Base-by-base conservation (phyloP, 2,113 vertebrate genomes). In the Gasterosteus aculeatus region DNA sequence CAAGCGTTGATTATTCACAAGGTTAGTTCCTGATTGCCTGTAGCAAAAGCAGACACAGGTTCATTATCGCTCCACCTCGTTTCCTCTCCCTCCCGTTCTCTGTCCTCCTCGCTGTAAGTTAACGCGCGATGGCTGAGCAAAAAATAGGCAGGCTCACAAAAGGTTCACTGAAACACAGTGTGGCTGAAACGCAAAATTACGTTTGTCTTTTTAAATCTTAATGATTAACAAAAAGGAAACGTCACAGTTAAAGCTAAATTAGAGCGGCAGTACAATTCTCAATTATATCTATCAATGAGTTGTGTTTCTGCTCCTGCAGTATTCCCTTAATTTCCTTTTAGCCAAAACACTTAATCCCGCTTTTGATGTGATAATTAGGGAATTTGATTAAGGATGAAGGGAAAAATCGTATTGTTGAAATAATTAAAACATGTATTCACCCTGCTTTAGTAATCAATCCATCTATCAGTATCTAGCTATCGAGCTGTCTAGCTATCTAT, bases 1-100 rank as follows among this genome's bases (percentile, higher is more conserved):
- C 75, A 87, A 85, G 81, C 71, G 82, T 86, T 87, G 83, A 83
- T 88, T 93, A 89, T 90, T 85, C 83, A 85, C 87, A 78, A 85
- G 82, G 89, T 87, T 89, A 86, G 74, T 81, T 82, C 69, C 66
- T 91, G 85, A 91, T 85, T 89, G 87, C 80, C 54, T 78, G 69
- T 80, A 87, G 87, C 85, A 46, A 59, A 72, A 54, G 82, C 82
- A 84, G 69, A 87, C 82, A 66, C 77, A 85, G 82, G 82, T 90
- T 88, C 82, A 89, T 83, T 89, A 86, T 89, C 92, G 81, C 79
- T 90, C 78, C 66, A 69, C 85, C 71, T 86, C 73, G 72, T 41
- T 74, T 29, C 49, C 67, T 75, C 47, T 63, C 57, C 31, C 26
- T 44, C 56, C 44, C 9, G 1, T 29, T 78, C 38, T 59, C 51